phyloP scores from a whole-genome alignment of 2,797 vertebrate genomes.

The Phataginus tricuspis region DNA sequence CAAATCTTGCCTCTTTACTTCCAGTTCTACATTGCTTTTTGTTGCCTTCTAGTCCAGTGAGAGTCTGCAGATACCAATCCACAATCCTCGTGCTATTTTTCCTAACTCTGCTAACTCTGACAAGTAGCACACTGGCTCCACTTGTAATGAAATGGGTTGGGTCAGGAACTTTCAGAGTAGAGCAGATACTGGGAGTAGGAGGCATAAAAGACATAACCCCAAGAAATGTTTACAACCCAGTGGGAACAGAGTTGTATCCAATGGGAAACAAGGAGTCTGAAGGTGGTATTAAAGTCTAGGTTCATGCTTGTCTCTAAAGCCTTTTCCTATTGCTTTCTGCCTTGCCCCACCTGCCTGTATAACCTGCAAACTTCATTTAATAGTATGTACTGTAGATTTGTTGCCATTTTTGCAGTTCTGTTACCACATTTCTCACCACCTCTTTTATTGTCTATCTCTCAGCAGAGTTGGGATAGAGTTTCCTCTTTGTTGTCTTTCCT shows the following conservation, averaged over 20 bases:
- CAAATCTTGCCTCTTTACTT: background rate
- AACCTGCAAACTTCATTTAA: constrained; percentile 26
- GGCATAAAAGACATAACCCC: background rate
- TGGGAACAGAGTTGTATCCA: background rate
- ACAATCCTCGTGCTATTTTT: background rate
- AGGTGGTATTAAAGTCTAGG: background rate
- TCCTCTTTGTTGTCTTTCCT: constrained; percentile 29
- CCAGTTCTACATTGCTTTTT: background rate
- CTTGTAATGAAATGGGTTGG: background rate
- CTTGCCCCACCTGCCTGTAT: background rate
- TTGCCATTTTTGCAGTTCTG: background rate
- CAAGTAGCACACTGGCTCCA: background rate
- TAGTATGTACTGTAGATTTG: background rate
- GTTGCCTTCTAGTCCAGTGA: background rate
- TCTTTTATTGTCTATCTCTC: background rate
- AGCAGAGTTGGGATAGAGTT: background rate
- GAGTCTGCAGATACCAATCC: background rate
- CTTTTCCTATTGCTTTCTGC: background rate
- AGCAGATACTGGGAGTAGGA: background rate
- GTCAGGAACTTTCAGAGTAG: background rate
- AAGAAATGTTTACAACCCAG: background rate
- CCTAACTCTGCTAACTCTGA: background rate
- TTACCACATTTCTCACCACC: background rate
- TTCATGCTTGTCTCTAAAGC: background rate
- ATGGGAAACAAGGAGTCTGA: background rate